Evolutionary conservation across 37 sponge, comb jelly and placozoan genomes (phyloP).

Genomic region (Diacarnus erythraeanus): DNA sequence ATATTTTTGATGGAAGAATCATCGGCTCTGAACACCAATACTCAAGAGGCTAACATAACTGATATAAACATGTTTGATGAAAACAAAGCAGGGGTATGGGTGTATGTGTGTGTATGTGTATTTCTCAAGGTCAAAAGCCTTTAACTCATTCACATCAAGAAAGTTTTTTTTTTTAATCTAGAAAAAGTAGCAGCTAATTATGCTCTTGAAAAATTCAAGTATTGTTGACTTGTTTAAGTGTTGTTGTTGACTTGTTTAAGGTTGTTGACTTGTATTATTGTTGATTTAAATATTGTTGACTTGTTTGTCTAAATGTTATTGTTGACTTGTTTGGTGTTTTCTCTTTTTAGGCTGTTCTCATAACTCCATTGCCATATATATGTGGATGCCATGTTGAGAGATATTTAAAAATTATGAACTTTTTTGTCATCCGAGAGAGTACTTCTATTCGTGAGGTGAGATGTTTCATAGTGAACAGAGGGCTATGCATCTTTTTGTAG

Average conservation of each 20-base stretch:
- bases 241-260: no score
- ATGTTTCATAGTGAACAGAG: no score
- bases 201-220: no score
- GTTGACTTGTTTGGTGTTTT: background rate
- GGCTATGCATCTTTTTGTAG: background rate
- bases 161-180: no score
- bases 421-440: constrained; percentile 77
- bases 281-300: no score
- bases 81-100: background rate
- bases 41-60: background rate
- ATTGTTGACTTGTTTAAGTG: no score
- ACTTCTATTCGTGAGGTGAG: constrained; percentile 67
- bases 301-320: no score
- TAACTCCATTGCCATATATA: constrained; percentile 33
- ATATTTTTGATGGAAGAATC: constrained; percentile 15
- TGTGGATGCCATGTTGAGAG: constrained; percentile 27
- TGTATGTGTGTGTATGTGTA: background rate
- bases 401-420: constrained; percentile 60
- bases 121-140: no score
- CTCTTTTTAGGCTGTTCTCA: constrained; percentile 24
- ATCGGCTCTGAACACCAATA: background rate
- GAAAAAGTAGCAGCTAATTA: no score
- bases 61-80: background rate
- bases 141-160: background rate
- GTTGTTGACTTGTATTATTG: background rate